phyloP scores from a whole-genome alignment of 2,888 invertebrate species.

The Eremobia ochroleuca region DNA sequence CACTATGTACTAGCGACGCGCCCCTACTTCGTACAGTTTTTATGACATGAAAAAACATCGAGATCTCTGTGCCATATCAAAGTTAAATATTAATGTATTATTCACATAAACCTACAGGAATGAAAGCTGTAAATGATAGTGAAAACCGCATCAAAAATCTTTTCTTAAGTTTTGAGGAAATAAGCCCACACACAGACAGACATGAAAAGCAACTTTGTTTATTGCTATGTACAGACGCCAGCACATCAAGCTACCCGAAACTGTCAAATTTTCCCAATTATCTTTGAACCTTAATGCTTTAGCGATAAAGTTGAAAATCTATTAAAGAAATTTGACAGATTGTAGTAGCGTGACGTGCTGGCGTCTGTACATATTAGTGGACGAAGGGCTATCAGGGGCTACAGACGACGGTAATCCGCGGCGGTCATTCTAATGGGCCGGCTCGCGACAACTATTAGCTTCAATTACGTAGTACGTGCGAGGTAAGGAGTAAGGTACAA shows the following conservation, averaged over 20 bases:
- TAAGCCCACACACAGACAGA: neutral
- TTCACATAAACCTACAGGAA: no score
- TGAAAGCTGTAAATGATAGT: neutral
- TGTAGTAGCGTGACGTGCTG: no score
- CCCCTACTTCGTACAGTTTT: neutral
- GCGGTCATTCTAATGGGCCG: slow-evolving; percentile 68
- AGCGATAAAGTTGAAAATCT: no score
- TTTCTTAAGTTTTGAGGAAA: neutral
- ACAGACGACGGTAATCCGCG: slow-evolving; percentile 48
- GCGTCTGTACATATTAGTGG: slow-evolving; percentile 6
- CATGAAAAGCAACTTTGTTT: neutral
- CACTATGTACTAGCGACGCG: neutral
- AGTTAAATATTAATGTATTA: no score
- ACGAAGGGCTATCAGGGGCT: slow-evolving; percentile 12
- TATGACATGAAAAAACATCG: neutral
- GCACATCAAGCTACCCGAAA: no score
- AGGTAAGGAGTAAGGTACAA: slow-evolving; percentile 40
- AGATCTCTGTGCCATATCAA: neutral
- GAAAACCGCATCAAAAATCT: neutral
- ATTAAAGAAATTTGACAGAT: no score
- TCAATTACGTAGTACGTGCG: slow-evolving; percentile 74
- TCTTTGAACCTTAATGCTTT: no score
- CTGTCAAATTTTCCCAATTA: no score
- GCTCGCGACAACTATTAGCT: slow-evolving; percentile 81
- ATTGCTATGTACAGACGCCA: no score